Percentiles rank a stretch among this genome's conserved stretches.
phyloP scores from a whole-genome alignment of 2,888 invertebrate species.

The Drosophila colorata region DNA sequence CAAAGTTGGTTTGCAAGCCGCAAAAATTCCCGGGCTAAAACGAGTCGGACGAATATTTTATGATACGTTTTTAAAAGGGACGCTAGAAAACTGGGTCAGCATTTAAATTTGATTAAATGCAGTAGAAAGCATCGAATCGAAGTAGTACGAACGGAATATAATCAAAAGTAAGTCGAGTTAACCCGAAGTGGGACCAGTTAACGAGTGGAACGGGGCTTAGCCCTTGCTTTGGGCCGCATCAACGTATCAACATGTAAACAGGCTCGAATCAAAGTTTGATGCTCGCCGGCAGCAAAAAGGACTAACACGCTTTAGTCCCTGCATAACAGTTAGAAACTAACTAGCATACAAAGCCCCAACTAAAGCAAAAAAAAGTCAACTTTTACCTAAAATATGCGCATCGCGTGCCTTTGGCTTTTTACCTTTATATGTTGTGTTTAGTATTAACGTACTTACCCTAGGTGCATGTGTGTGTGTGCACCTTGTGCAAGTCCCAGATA shows the following conservation, averaged over 20 bases:
- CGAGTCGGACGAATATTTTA: background rate
- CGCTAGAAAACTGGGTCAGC: slow-evolving; percentile 65
- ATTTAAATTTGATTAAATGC: slow-evolving; percentile 60
- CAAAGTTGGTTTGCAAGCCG: slow-evolving; percentile 53
- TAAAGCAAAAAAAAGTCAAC: slow-evolving; percentile 57
- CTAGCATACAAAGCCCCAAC: slow-evolving; percentile 49
- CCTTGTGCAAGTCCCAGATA: slow-evolving; percentile 44
- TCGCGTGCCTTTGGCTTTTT: slow-evolving; percentile 77
- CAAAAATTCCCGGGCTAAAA: slow-evolving; percentile 24
- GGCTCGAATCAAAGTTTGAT: slow-evolving; percentile 65
- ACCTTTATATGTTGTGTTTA: slow-evolving; percentile 77
- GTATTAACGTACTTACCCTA: slow-evolving; percentile 59
- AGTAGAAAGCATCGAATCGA: slow-evolving; percentile 28
- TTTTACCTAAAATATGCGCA: slow-evolving; percentile 76
- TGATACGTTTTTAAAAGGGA: slow-evolving; percentile 15
- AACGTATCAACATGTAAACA: slow-evolving; percentile 55
- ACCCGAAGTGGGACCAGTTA: background rate
- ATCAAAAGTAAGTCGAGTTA: background rate
- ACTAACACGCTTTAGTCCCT: slow-evolving; percentile 47
- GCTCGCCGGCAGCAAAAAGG: slow-evolving; percentile 56
- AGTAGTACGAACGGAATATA: background rate
- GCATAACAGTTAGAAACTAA: slow-evolving; percentile 52
- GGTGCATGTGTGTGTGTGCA: slow-evolving; percentile 13
- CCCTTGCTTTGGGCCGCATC: slow-evolving; percentile 34
- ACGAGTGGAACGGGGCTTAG: background rate